phyloP scores from a whole-genome alignment of 2,113 vertebrate species.

The Telmatochromis bifrenatus region DNA sequence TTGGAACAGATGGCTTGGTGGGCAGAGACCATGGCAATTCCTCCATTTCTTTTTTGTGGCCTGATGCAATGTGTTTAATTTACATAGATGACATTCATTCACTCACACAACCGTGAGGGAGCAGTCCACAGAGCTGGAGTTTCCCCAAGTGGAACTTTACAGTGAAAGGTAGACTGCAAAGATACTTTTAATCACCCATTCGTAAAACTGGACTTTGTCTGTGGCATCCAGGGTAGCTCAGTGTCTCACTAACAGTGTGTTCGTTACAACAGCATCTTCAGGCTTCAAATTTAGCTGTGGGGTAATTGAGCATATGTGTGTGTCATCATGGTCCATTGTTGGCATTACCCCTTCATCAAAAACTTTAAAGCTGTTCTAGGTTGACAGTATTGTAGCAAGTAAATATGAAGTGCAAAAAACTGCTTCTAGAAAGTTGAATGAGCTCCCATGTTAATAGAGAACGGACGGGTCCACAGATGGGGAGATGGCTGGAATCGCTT shows the following conservation, averaged over 20 bases:
- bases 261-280: not conserved
- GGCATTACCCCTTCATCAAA: not conserved
- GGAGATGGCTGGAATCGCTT: not conserved
- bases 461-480: not conserved
- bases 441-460: not conserved
- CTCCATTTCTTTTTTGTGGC: not conserved
- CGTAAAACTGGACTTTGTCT: not conserved
- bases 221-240: not conserved
- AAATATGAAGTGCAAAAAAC: not conserved
- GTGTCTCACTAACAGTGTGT: not conserved
- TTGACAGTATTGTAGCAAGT: not conserved
- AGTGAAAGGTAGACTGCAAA: not conserved
- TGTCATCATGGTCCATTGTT: not conserved
- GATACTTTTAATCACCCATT: not conserved
- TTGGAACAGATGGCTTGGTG: conserved; percentile 42
- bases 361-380: not conserved
- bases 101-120: not conserved
- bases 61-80: conserved; percentile 23
- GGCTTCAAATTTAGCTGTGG: not conserved
- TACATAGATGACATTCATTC: not conserved
- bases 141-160: not conserved
- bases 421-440: not conserved
- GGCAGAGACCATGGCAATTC: not conserved
- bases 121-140: not conserved
- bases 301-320: not conserved